Conservation (phyloP, 2,888 invertebrate species). For the Ametastegia equiseti region DNA sequence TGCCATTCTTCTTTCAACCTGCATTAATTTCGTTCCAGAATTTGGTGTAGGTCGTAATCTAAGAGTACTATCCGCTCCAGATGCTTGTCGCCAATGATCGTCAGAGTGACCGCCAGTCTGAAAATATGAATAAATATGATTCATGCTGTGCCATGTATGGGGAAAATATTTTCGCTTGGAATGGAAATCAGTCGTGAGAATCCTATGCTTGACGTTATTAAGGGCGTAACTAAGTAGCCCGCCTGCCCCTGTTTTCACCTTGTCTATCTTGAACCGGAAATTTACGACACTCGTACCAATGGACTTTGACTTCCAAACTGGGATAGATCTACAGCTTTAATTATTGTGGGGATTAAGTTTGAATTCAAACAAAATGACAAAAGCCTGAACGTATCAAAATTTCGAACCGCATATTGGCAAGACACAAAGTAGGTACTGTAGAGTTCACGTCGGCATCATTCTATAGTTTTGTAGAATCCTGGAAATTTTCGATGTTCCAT, state of each 20-base stretch:
- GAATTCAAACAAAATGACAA: constrained; percentile 50
- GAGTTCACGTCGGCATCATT: too few relatives aligned
- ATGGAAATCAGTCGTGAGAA: background rate
- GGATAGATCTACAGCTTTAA: constrained; percentile 35
- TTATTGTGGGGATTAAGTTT: constrained; percentile 29
- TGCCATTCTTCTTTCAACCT: background rate
- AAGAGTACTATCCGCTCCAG: background rate
- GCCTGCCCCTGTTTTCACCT: too few relatives aligned
- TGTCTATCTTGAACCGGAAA: too few relatives aligned
- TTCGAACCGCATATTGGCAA: constrained; percentile 43
- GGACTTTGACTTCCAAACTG: constrained; percentile 48
- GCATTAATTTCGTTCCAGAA: too few relatives aligned
- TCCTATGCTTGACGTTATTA: too few relatives aligned
- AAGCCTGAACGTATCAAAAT: constrained; percentile 42
- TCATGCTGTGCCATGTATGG: background rate
- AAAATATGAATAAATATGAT: background rate
- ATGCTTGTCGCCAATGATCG: background rate
- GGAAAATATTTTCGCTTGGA: background rate
- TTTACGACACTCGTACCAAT: constrained; percentile 24
- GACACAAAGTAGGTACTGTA: constrained; percentile 34
- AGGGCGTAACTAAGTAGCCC: too few relatives aligned
- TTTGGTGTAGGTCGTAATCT: background rate
- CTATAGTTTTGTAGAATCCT: background rate
- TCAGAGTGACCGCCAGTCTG: background rate
- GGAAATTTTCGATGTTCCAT: background rate